Evolutionary conservation across 2,797 vertebrate species (phyloP), one percentile per base, ranked within the genome.

Genomic region (Pyrocephalus nanus): DNA sequence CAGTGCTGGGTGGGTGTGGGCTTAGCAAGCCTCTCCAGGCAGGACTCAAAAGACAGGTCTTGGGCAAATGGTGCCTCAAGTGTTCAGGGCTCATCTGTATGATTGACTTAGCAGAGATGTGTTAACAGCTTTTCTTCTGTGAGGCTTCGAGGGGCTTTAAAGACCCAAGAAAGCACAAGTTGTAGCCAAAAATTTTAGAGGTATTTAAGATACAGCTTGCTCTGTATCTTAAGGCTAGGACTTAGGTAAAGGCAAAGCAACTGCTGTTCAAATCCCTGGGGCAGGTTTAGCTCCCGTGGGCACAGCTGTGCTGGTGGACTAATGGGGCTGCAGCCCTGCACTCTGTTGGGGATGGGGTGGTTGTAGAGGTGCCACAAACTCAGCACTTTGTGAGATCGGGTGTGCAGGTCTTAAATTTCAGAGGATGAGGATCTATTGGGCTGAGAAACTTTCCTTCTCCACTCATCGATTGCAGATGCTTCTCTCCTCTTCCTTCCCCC

Each of bases 381-480:
- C 62, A 67, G n/a, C 3, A 2, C 21, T 60, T 43, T 2, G 0
- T 55, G 22, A 23, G 30, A n/a, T 1, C 0, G 25, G 4, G 4
- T 48, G n/a, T 29, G 12, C 30, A 51, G 86, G 40, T 27, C 2
- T 1, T 20, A 22, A 36, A 60, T 67, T 72, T 61, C 47, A 71
- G 58, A 75, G n/a, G 11, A 21, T 0, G 1, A 58, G 15, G 30
- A 51, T 21, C 7, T 53, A 3, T n/a, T 36, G 17, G 30, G 5
- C 69, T 86, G 51, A 70, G 42, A 72, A 70, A 32, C 15, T 72
- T 86, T 32, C 36, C 36, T 69, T 43, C 32, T 84, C 14, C 19
- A 25, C 8, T 38, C 36, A 36, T 38, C 32, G 20, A 20, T 82
- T 60, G 43, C 48, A 64, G 62, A 67, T 48, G 54, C 58, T 88